Evolutionary conservation across 2,113 vertebrate genomes (phyloP), one percentile per base, ranked within the genome.

Genomic region (Peromyscus leucopus): DNA sequence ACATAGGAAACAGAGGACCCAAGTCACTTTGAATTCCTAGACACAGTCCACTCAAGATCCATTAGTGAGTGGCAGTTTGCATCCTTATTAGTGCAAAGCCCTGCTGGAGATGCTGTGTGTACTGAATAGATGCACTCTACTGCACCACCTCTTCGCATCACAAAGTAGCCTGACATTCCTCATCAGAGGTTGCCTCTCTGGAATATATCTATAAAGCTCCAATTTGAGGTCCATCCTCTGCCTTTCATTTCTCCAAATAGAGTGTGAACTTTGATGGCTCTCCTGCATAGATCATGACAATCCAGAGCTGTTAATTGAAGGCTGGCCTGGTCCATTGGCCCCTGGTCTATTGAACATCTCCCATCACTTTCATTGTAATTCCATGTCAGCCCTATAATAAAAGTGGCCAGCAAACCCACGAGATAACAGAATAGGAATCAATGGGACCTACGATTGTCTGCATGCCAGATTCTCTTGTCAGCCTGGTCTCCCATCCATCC

Each of bases 321-420:
- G 36, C 83, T 4, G 0, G 76, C 89, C 90, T 86, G 97, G 84
- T 96, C 96, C 63, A 48, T 95, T 90, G 97, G 96, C 86, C 96
- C 94, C 89, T 55, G 59, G 72, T 98, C 95, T 94, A 0, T 61
- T 97, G 94, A 96, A 83, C 90, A 93, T 97, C 97, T 98, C 95
- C 89, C 91, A 97, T 94, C 91, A 94, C 92, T 94, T 90, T 97
- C 0, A 2, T 97, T 93, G 59, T 96, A 97, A 98, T 98, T 98
- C 98, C 97, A 84, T 98, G 97, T 98, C 98, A 98, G 97, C 96
- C 95, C 96, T 98, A 98, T 97, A 98, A 95, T 98, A 98, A 98
- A 96, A 98, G 97, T 98, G 95, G 95, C 96, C 97, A 4, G 13
- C n/a, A 69, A 98, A 93, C 89, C 95, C 95, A 94, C 63, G 69